Percentiles rank a stretch among this genome's conserved stretches.
phyloP scores from a whole-genome alignment of 2,797 vertebrate species.

The Poecilia gillii region DNA sequence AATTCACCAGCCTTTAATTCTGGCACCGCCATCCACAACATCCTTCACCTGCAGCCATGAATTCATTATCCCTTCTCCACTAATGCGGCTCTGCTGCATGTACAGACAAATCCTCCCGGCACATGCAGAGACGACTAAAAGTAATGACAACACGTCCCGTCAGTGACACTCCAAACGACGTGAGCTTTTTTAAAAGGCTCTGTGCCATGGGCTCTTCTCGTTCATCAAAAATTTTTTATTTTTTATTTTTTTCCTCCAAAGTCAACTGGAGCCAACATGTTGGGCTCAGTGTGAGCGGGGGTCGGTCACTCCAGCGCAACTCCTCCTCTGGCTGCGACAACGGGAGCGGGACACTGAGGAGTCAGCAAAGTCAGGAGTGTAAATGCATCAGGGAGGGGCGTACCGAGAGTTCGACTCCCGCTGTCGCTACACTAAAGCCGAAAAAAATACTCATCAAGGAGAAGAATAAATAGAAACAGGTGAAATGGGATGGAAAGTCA shows the following conservation, averaged over 20 bases:
- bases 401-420: too few species aligned
- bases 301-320: conserved; percentile 47
- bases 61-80: neutral
- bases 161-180: conserved; percentile 36
- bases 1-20: conserved; percentile 7
- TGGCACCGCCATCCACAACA: conserved; percentile 10
- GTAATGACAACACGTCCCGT: conserved; percentile 25
- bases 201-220: conserved; percentile 19
- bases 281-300: conserved; percentile 28
- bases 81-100: neutral
- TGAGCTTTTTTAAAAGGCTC: conserved; percentile 35
- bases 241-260: conserved; percentile 17
- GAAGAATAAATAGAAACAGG: neutral
- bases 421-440: too few species aligned
- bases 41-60: neutral
- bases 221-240: conserved; percentile 66
- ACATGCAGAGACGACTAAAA: neutral
- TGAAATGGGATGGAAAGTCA: conserved; percentile 15
- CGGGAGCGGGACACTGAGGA: conserved; percentile 18
- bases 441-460: conserved; percentile 22
- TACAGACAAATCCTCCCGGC: neutral
- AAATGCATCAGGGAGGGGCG: too few species aligned
- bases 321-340: conserved; percentile 30
- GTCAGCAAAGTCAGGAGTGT: conserved; percentile 8
- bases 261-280: conserved; percentile 42